Evolutionary conservation across 2,113 vertebrate genomes (phyloP).

Genomic region (Dipodomys stephensi): DNA sequence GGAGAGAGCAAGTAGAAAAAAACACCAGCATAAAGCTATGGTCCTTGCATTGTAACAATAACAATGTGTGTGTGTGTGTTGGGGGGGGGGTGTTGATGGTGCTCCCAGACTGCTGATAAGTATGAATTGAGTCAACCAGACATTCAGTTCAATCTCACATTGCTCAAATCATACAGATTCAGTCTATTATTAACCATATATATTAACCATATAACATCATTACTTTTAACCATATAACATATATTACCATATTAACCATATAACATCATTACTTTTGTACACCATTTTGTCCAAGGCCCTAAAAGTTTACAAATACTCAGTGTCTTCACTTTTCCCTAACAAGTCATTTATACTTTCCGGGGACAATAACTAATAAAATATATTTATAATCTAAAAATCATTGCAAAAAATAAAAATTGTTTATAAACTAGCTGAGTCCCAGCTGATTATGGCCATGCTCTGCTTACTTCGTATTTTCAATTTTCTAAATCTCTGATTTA

Average conservation of each 20-base stretch:
- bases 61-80: no score
- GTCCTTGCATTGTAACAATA: neutral
- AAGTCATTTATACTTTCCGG: neutral
- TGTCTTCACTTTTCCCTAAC: neutral
- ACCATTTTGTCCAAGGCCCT: neutral
- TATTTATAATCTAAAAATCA: neutral
- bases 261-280: slow-evolving; percentile 4
- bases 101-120: neutral
- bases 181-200: neutral
- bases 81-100: neutral
- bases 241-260: neutral
- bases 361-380: neutral
- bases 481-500: neutral
- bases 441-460: neutral
- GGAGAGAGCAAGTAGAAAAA: neutral
- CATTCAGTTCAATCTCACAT: neutral
- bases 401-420: neutral
- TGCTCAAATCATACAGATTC: neutral
- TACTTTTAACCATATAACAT: neutral
- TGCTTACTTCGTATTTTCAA: neutral
- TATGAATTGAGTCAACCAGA: neutral
- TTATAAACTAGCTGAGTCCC: neutral
- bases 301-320: neutral
- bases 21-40: neutral
- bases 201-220: neutral